Base-by-base conservation (phyloP, 2,113 vertebrate species). In the Helogale parvula region DNA sequence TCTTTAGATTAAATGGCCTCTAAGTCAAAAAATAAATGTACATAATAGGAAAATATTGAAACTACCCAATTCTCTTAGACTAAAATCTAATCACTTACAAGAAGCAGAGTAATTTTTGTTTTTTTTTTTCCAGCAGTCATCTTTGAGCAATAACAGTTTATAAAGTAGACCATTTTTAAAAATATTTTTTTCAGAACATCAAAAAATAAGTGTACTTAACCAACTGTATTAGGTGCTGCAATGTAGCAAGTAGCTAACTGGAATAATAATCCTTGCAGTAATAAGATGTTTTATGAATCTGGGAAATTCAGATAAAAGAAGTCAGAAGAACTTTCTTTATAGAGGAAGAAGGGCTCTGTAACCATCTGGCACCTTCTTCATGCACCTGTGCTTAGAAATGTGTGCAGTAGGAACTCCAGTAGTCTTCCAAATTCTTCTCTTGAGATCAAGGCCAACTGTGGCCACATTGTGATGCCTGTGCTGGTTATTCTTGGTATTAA, bases 311-410 rank as follows among this genome's bases (percentile, higher is more conserved):
- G 69, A 27, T 57, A 47, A 93, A 6, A 87, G 38, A 88, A 72
- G 82, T 84, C 47, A 52, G 77, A 79, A 84, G 47, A 88, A 76
- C 38, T 83, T 0, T 38, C 72, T 95, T 7, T 52, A 7, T 82
- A 33, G 72, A 4, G 74, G 98, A 81, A 99, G 98, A 95, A 99
- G 99, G 27, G 99, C 99, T 98, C 99, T 99, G 0, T 99, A 99
- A 98, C 99, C 99, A 98, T 99, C 99, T 33, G 99, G 99, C 99
- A 99, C 99, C 93, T 99, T 98, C 97, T 99, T 99, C 97, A 99
- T 99, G 86, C 99, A 99, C 97, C 99, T 99, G 97, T 82, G 19
- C 65, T 81, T 88, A 45, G 38, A 79, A 69, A 69, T 29, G 47
- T 72, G 35, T 57, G 8, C 69, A 31, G 76, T 82, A 65, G 98